phyloP scores from a whole-genome alignment of 2,888 invertebrate species.

The Linnaemya tessellans region DNA sequence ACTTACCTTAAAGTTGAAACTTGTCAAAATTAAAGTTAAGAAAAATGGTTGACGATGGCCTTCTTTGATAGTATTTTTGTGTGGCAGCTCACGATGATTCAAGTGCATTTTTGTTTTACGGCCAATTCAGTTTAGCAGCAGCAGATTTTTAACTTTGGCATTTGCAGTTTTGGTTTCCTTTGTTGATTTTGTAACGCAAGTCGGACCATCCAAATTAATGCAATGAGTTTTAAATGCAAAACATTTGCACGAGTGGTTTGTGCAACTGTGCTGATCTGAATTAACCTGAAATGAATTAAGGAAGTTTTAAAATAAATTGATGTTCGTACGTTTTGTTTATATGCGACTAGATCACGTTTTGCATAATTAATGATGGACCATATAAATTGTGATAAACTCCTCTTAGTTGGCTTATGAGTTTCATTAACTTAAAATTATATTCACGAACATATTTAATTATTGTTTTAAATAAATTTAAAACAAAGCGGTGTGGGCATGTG shows the following conservation, averaged over 20 bases:
- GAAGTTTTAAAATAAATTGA: conserved; percentile 38
- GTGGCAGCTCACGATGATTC: conserved; percentile 20
- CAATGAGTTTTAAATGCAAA: conserved; percentile 37
- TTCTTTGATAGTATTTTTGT: conserved; percentile 4
- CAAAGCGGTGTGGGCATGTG: conserved; percentile 57
- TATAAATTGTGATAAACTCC: conserved; percentile 50
- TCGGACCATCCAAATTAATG: conserved; percentile 14
- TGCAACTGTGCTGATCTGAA: not conserved
- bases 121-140: conserved; percentile 1
- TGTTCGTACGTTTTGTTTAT: conserved; percentile 7
- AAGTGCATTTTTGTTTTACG: conserved; percentile 37
- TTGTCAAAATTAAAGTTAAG: conserved; percentile 35
- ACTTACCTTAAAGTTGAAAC: conserved; percentile 30
- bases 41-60: conserved; percentile 9
- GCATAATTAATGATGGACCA: conserved; percentile 65
- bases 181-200: not conserved
- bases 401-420: conserved; percentile 28
- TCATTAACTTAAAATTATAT: conserved; percentile 19
- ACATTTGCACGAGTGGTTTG: not conserved
- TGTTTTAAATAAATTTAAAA: conserved; percentile 38
- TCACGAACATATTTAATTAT: not conserved
- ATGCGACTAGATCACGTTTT: conserved; percentile 59
- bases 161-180: not conserved
- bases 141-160: conserved; percentile 5
- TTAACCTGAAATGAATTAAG: conserved; percentile 58